Evolutionary conservation across 2,113 vertebrate species (phyloP).

Genomic region (Physeter macrocephalus): DNA sequence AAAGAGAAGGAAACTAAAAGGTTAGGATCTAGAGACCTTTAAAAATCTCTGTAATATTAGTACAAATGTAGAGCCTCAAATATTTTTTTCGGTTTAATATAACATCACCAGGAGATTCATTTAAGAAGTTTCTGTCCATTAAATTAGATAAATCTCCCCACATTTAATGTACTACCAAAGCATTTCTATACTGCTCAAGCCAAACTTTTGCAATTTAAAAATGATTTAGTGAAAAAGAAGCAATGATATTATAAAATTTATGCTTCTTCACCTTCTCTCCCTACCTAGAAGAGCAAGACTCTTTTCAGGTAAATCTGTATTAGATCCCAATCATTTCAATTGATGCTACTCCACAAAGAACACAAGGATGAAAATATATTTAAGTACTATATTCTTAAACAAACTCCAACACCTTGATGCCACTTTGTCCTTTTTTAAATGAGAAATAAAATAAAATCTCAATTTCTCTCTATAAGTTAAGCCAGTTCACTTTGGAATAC

Average conservation of each 20-base stretch:
- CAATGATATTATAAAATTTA: constrained; percentile 72
- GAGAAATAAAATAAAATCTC: constrained; percentile 46
- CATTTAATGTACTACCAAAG: constrained; percentile 65
- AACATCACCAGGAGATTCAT: background rate
- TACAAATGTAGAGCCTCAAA: background rate
- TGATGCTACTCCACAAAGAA: constrained; percentile 72
- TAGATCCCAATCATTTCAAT: constrained; percentile 73
- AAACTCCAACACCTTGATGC: constrained; percentile 59
- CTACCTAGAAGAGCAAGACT: constrained; percentile 66
- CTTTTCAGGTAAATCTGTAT: constrained; percentile 73
- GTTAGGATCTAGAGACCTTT: background rate
- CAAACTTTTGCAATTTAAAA: constrained; percentile 72
- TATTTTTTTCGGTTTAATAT: background rate
- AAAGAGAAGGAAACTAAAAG: background rate
- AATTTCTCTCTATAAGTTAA: background rate
- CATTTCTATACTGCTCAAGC: constrained; percentile 63
- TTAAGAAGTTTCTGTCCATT: constrained; percentile 52
- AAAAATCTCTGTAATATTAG: constrained; percentile 8
- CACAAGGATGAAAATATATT: constrained; percentile 58
- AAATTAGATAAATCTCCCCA: constrained; percentile 55
- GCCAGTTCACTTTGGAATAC: background rate
- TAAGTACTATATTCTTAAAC: constrained; percentile 66
- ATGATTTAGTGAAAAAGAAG: constrained; percentile 56
- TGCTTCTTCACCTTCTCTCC: constrained; percentile 72
- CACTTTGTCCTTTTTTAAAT: constrained; percentile 59